Base-by-base conservation (phyloP, 2,113 vertebrate species). In the Nerophis lumbriciformis region DNA sequence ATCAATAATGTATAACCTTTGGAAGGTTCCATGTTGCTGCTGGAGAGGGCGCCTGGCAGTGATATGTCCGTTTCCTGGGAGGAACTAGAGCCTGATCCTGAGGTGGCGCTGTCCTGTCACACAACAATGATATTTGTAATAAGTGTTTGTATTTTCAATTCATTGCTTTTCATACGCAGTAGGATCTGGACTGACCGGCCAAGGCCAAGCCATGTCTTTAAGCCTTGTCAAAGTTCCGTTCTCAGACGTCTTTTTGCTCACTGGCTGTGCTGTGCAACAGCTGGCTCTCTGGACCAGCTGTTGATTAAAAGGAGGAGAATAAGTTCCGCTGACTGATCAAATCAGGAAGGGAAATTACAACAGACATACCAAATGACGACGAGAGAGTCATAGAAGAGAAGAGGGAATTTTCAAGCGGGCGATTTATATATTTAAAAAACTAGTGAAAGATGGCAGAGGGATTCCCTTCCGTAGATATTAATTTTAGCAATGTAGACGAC, bases 11-110 rank as follows among this genome's bases (percentile, higher is more conserved):
- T 5, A 3, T 75, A 66, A 83, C 90, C 77, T 77, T 81, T 71
- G n/a, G 77, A 50, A 0, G 70, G 68, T 2, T 72, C 53, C 54
- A 36, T 9, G 19, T 70, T 77, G 65, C 53, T 82, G 75, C 75
- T 87, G 68, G 65, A 88, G 61, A 91, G 90, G 58, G 38, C 61
- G 1, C 76, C 61, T 7, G 91, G 90, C 28, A 85, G 80, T 56
- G 91, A 91, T 0, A 92, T 75, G 6, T 90, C 84, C 0, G 83
- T 71, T 51, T 90, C 90, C 76, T 88, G 89, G 45, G 88, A 90
- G 44, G 88, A 90, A 53, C 69, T 84, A 6, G 87, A 90, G 11
- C 76, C 84, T 4, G 82, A 87, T 61, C 82, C 78, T 36, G 86
- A 89, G 35, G 63, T 63, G 42, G 80, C 81, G 61, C 71, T 77